Base-by-base conservation (phyloP, 2,797 vertebrate genomes). In the Centroberyx gerrardi region DNA sequence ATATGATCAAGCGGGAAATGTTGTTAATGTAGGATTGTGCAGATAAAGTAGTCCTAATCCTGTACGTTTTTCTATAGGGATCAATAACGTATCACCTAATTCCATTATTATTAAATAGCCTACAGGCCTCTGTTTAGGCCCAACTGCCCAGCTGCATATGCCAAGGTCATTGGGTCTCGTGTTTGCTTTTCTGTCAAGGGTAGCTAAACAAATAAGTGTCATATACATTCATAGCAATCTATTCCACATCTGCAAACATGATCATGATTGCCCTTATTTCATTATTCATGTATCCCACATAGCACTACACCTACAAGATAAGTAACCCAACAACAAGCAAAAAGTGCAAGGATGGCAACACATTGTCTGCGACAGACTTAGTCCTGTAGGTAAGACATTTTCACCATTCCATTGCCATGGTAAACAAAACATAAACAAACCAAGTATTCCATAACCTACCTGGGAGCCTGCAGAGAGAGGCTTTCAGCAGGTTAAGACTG, bases 381-480 rank as follows among this genome's bases (percentile, higher is more conserved):
- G 40, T 42, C 40, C 40, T 42, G 40, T 42, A 42, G 12, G 12
- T 42, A 13, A 42, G 12, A 42, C 40, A 42, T 42, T 3, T 42
- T 14, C 4, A 42, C 10, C 40, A 2, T 42, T 7, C 27, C 2
- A 22, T 4, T 49, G 46, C 46, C 28, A 29, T 55, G 22, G 9
- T 12, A 44, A 51, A 61, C 8, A 67, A 49, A 77, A 54, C 38
- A 66, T 0, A 0, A 55, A 65, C 49, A 69, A 62, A 54, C 61
- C 5, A 63, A 49, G 13, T 59, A 71, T 79, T 74, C 77, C 4
- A 40, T 65, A 74, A 86, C 86, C 84, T 92, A 93, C 94, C 92
- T 94, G 93, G 81, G 83, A 76, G 79, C 82, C 48, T 85, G 84
- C 71, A 82, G 86, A 76, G n/a, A 59, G 72, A 78, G 72, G 69